Conservation (phyloP, 2,113 vertebrate genomes). For the Centropus bengalensis region DNA sequence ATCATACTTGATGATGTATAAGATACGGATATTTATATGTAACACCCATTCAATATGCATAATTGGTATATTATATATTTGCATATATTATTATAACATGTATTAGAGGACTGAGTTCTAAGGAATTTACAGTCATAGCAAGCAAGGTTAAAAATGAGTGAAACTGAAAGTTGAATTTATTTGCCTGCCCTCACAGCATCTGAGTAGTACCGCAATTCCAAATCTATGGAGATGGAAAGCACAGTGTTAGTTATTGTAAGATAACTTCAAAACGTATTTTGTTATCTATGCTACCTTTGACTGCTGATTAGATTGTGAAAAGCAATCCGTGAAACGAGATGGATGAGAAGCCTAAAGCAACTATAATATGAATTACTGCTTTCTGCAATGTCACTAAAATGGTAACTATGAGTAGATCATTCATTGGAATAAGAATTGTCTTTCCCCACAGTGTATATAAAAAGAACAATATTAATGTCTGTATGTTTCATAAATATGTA, state of each 20-base stretch:
- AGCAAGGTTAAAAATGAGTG: neutral
- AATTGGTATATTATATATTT: too few relatives aligned
- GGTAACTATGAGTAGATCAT: constrained; percentile 2
- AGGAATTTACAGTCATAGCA: neutral
- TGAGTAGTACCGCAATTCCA: neutral
- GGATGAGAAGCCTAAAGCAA: constrained; percentile 32
- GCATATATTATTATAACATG: too few relatives aligned
- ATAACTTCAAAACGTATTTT: constrained; percentile 12
- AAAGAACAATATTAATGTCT: constrained; percentile 25
- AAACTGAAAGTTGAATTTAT: neutral
- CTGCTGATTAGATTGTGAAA: constrained; percentile 25
- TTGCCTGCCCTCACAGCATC: neutral
- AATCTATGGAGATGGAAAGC: neutral
- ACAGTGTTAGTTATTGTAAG: neutral
- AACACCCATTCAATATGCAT: too few relatives aligned
- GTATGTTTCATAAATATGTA: constrained; percentile 58
- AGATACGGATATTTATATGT: neutral
- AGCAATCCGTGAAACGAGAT: neutral
- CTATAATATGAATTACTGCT: neutral
- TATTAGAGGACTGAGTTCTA: neutral
- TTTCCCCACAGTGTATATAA: neutral
- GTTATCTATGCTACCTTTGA: neutral
- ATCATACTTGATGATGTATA: neutral
- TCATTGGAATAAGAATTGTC: constrained; percentile 38
- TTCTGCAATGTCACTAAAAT: constrained; percentile 24